Evolutionary conservation across 2,797 vertebrate genomes (phyloP), one percentile per base, ranked within the genome.

Genomic region (Paratrypauchen microcephalus): DNA sequence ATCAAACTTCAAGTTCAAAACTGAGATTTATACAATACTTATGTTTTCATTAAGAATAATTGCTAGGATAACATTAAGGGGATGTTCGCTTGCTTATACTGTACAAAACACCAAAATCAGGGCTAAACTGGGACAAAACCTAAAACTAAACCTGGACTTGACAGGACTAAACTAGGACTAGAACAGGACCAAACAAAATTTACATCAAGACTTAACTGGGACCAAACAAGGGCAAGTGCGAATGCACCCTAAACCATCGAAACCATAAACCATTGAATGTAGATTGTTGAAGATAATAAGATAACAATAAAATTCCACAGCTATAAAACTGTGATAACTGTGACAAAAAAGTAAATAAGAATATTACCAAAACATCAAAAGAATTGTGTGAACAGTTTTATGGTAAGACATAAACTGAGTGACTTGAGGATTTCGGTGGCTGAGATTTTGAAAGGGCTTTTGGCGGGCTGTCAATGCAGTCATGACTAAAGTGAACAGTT

Each of bases 401-500:
- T 28, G 56, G 24, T 57, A 58, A 58, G 6, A 18, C 6, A 26
- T 21, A 30, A 59, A 32, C 16, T 9, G 28, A 58, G 39, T 66
- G 59, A 36, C 16, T 62, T 32, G 30, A 32, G 6, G 30, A 32
- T 36, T 36, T 36, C 0, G 50, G 21, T 55, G 52, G 21, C 52
- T 23, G 9, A 23, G 21, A 23, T 70, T 39, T 65, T 65, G 11
- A 1, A 32, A 23, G 54, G 52, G 30, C 61, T 26, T 58, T 71
- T 66, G 54, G 68, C 56, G 41, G 32, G 56, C 39, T 48, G 66
- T 61, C 64, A 73, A 47, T 60, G 64, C 69, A 74, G 66, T 57
- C 56, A 80, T 47, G 69, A 62, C 61, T 72, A 63, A 78, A 76
- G 66, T 84, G 70, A 67, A 77, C 69, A 78, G 81, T 87, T 83